Evolutionary conservation across 1,140 invertebrate genomes (phyloP).

Genomic region (Apis florea): DNA sequence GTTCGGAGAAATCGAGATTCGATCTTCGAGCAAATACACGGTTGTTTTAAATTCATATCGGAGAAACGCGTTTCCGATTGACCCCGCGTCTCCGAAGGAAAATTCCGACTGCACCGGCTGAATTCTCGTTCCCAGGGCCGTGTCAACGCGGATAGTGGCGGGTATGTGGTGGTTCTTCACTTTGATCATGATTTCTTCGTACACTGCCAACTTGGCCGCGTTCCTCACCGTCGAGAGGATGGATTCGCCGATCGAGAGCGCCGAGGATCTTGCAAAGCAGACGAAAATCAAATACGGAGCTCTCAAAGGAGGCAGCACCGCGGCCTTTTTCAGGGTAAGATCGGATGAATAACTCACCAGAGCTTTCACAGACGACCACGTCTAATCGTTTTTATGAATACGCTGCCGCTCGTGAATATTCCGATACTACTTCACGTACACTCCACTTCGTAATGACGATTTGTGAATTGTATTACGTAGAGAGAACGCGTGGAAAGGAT

Average conservation of each 20-base stretch:
- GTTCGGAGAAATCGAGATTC: neutral
- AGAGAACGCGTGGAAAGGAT: too few relatives aligned
- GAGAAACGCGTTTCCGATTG: neutral
- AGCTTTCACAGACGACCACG: neutral
- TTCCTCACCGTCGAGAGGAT: conserved; percentile 98
- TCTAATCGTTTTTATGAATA: too few relatives aligned
- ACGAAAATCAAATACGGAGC: conserved; percentile 98
- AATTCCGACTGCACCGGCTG: conserved; percentile 51
- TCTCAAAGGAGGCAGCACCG: conserved; percentile 94
- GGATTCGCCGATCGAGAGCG: conserved; percentile 97
- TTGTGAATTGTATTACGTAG: too few relatives aligned
- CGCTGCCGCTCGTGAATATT: too few relatives aligned
- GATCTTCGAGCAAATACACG: neutral
- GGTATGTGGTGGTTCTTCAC: conserved; percentile 99
- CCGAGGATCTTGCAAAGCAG: conserved; percentile 97
- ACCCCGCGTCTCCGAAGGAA: neutral
- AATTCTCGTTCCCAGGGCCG: conserved; percentile 82
- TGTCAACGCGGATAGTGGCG: conserved; percentile 94
- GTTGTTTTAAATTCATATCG: neutral
- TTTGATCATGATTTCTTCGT: conserved; percentile 98
- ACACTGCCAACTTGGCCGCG: conserved; percentile 98
- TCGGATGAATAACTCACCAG: conserved; percentile 23
- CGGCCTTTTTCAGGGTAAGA: conserved; percentile 93
- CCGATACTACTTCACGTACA: too few relatives aligned
- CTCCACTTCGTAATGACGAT: too few relatives aligned